Base-by-base conservation (phyloP, 2,888 invertebrate genomes). In the Parapristionchus giblindavisi region DNA sequence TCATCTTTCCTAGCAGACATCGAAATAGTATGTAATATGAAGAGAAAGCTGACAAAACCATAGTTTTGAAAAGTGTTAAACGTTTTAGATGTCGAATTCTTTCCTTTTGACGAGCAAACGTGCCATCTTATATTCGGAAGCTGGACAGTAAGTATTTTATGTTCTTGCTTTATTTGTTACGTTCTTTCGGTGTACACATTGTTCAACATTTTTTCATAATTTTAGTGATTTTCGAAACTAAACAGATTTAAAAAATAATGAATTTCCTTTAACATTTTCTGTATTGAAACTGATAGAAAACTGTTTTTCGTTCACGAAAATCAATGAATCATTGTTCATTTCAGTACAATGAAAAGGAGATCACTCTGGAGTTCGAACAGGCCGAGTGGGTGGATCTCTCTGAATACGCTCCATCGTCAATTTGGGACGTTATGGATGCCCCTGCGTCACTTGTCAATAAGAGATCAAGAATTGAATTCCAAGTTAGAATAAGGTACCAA, bases 371-470 rank as follows among this genome's bases (percentile, higher is more conserved):
- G 72, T 96, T 96, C 90, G 94, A 95, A 89, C 94, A 95, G 89
- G 96, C 96, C 89, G 94, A 94, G 88, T 81, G 94, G 89, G 96
- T 97, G 68, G 96, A 96, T 89, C 91, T 97, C 72, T 95, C 95
- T 14, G 96, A 97, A 90, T 96, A 97, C 89, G 95, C 95, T 94
- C 95, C 95, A 88, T 95, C 95, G 61, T 96, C 96, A 76, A 97
- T 96, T n/a, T 96, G 96, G 96, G 96, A 96, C 89, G 96, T 96
- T 79, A 96, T 97, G 83, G 95, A 94, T 91, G 83, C 80, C 27
- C 83, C 83, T 5, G 83, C 82, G 0, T 94, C 78, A 5, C 79
- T 87, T 27, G 81, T 81, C 34, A 81, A 83, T 38, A 81, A 87
- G 72, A 73, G 85, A 56, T 84, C 85, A 1, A 75, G 84, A 54